These are phyloP conservation scores for Triplophysa siluroides DNA, from an alignment of 2,113 vertebrate species.

Conservation along the genomic window DNA sequence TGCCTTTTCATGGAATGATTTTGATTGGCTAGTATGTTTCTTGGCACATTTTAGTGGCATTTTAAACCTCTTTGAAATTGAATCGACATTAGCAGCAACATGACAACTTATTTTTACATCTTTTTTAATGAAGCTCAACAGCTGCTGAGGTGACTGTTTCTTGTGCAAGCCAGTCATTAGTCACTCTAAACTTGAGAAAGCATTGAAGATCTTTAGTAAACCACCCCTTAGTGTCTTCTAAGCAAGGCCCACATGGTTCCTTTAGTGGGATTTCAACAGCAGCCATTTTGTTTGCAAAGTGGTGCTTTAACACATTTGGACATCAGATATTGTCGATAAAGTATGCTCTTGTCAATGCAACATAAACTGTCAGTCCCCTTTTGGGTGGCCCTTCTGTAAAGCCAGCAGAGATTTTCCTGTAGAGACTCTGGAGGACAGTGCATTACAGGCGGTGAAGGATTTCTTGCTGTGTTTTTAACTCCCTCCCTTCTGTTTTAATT, in stretches of 20 bases:
- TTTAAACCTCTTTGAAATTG: background rate
- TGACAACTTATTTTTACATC: background rate
- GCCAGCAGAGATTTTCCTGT: slow-evolving; percentile 3
- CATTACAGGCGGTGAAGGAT: slow-evolving; percentile 50
- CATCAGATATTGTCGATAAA: no score
- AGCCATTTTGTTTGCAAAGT: background rate
- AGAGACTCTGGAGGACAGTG: slow-evolving; percentile 46
- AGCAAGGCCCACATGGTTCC: background rate
- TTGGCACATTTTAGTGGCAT: background rate
- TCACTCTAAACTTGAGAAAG: background rate
- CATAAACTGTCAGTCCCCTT: background rate
- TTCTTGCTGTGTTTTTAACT: slow-evolving; percentile 25
- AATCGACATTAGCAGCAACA: no score
- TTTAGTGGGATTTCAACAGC: no score
- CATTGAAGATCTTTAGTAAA: no score
- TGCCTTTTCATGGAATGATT: background rate
- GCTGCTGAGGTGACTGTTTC: background rate
- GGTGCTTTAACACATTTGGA: background rate
- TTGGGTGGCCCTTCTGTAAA: background rate
- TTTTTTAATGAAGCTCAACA: background rate
- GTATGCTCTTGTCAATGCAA: background rate
- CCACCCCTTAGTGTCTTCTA: background rate
- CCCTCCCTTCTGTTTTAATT: slow-evolving; percentile 51
- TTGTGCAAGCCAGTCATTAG: background rate
- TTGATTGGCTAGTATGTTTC: no score